Conservation (phyloP, 2,113 vertebrate genomes). For the Corythoichthys intestinalis region DNA sequence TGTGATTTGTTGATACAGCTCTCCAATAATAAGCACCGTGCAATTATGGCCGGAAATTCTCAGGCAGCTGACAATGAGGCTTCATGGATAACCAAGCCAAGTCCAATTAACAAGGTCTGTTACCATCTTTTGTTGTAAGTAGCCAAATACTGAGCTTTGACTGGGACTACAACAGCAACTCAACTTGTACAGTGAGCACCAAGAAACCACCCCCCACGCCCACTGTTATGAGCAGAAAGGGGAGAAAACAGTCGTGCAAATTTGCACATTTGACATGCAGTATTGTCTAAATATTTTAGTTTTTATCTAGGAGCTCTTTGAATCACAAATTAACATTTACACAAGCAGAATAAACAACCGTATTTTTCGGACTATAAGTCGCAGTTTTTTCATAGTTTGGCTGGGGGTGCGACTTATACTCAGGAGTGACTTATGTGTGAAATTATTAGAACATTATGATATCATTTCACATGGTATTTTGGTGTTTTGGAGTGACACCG, state of each 20-base stretch:
- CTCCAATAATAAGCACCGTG: conserved; percentile 31
- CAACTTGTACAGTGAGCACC: conserved; percentile 42
- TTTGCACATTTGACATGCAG: conserved; percentile 46
- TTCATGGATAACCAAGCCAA: conserved; percentile 62
- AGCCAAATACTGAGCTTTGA: conserved; percentile 64
- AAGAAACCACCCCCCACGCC: conserved; percentile 36
- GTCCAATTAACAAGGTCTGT: conserved; percentile 71
- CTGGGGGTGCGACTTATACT: no score
- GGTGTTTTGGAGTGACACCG: no score
- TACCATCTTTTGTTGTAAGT: conserved; percentile 61
- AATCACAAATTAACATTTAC: no score
- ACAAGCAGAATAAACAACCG: no score
- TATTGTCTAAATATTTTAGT: conserved; percentile 9
- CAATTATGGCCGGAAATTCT: conserved; percentile 48
- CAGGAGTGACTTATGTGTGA: no score
- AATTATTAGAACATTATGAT: no score
- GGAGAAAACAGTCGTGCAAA: conserved; percentile 44
- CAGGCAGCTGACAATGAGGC: conserved; percentile 58
- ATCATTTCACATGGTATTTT: no score
- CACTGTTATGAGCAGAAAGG: conserved; percentile 48
- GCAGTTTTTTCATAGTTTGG: no score
- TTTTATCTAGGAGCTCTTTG: not conserved
- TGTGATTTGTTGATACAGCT: conserved; percentile 19
- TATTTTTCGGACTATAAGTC: no score
- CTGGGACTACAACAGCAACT: conserved; percentile 55